These are phyloP conservation scores for Alexandromys fortis DNA, from an alignment of 2,113 vertebrate genomes.

Conservation along the genomic window DNA sequence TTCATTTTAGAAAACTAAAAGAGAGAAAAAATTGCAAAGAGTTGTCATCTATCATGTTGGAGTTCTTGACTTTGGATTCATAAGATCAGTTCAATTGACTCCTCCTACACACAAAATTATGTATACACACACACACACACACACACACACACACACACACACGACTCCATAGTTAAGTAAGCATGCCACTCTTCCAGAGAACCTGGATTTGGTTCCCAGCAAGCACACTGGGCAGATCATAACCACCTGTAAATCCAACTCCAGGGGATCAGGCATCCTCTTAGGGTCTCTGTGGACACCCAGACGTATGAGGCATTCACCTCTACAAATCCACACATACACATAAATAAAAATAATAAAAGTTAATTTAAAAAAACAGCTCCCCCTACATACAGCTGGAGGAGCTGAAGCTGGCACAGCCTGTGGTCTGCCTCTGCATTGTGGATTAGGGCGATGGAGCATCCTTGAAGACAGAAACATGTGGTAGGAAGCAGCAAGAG, in stretches of 20 bases:
- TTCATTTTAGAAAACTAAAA: not conserved
- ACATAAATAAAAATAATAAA: not conserved
- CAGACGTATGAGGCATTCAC: not conserved
- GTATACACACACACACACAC: not conserved
- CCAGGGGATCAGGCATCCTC: not conserved
- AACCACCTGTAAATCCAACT: not conserved
- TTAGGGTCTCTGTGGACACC: not conserved
- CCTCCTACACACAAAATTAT: not conserved
- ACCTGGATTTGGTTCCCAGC: not conserved
- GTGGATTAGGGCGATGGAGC: not conserved
- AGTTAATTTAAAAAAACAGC: not conserved
- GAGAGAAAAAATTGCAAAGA: constrained; percentile 1
- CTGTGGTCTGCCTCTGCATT: not conserved
- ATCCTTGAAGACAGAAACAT: not conserved
- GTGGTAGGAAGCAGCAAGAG: not conserved
- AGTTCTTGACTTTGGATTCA: constrained; percentile 10
- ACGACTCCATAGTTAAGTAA: not conserved
- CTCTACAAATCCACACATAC: not conserved
- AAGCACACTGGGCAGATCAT: not conserved
- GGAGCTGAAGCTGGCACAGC: not conserved
- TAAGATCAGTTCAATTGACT: not conserved
- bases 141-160: not conserved
- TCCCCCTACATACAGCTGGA: not conserved
- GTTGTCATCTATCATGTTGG: not conserved
- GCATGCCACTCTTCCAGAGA: not conserved